Percentiles rank a stretch among this genome's conserved stretches.
Evolutionary conservation across 1,140 invertebrate genomes (phyloP).

Genomic region (Argopecten irradians): DNA sequence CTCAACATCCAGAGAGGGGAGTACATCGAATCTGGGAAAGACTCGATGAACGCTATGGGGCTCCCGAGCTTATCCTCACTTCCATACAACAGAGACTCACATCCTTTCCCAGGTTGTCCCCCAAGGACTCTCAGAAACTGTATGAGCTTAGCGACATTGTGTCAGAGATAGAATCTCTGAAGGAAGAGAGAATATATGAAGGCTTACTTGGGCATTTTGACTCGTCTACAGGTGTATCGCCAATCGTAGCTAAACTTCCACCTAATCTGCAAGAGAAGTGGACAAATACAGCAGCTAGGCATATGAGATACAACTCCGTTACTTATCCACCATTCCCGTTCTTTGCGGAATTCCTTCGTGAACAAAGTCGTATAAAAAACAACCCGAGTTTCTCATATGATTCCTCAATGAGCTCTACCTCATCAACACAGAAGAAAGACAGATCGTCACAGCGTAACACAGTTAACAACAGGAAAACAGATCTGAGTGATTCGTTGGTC

Average conservation of each 20-base stretch:
- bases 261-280: slow-evolving; percentile 48
- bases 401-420: not conserved
- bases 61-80: no score
- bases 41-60: no score
- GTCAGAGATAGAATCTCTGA: slow-evolving; percentile 38
- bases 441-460: no score
- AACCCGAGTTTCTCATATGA: slow-evolving; percentile 45
- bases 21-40: no score
- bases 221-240: slow-evolving; percentile 34
- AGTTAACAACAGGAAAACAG: not conserved
- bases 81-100: slow-evolving; percentile 41
- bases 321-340: slow-evolving; percentile 40
- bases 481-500: no score
- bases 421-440: not conserved
- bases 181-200: slow-evolving; percentile 37
- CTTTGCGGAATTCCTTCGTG: no score
- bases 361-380: no score
- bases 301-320: slow-evolving; percentile 27
- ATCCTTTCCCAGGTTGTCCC: slow-evolving; percentile 32
- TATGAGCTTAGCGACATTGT: slow-evolving; percentile 39
- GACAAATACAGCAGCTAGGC: slow-evolving; percentile 27
- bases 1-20: no score
- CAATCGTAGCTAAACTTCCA: slow-evolving; percentile 39
- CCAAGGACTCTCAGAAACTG: slow-evolving; percentile 35
- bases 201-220: slow-evolving; percentile 27